Evolutionary conservation across 1,140 invertebrate genomes (phyloP).

Genomic region (Drosophila tsacasi): DNA sequence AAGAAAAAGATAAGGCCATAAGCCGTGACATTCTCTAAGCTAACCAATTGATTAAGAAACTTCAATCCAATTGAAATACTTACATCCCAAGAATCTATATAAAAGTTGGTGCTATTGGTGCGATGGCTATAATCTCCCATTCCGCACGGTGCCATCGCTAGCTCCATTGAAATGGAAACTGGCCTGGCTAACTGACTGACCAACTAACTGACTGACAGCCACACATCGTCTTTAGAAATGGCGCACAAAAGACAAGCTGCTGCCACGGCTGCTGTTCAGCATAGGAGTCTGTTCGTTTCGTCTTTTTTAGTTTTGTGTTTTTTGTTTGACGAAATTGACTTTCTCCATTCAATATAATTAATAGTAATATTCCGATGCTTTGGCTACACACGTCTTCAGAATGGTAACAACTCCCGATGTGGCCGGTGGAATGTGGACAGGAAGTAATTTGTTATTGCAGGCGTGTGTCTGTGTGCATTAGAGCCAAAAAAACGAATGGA

Average conservation of each 20-base stretch:
- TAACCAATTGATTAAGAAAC: not conserved
- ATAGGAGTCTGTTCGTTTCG: constrained; percentile 41
- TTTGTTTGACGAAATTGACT: constrained; percentile 79
- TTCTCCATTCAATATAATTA: constrained; percentile 84
- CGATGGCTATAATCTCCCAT: not conserved
- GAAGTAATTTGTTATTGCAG: constrained; percentile 81
- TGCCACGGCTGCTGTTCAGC: constrained; percentile 40
- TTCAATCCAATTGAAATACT: not conserved
- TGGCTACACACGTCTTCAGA: constrained; percentile 65
- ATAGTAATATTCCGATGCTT: constrained; percentile 77
- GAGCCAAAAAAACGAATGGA: constrained; percentile 25
- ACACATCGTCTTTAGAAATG: constrained; percentile 74
- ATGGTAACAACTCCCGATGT: constrained; percentile 56
- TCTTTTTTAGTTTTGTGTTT: constrained; percentile 13
- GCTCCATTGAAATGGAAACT: constrained; percentile 73
- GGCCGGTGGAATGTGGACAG: constrained; percentile 51
- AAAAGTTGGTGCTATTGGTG: no score
- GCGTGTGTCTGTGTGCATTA: constrained; percentile 35
- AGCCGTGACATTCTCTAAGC: not conserved
- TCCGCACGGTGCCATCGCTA: constrained; percentile 36
- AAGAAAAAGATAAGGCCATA: no score
- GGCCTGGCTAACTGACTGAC: constrained; percentile 52
- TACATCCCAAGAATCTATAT: not conserved
- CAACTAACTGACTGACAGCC: constrained; percentile 63
- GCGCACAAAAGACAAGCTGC: constrained; percentile 70